Base-by-base conservation (phyloP, 2,888 invertebrate genomes). In the Mallateleia sp. region DNA sequence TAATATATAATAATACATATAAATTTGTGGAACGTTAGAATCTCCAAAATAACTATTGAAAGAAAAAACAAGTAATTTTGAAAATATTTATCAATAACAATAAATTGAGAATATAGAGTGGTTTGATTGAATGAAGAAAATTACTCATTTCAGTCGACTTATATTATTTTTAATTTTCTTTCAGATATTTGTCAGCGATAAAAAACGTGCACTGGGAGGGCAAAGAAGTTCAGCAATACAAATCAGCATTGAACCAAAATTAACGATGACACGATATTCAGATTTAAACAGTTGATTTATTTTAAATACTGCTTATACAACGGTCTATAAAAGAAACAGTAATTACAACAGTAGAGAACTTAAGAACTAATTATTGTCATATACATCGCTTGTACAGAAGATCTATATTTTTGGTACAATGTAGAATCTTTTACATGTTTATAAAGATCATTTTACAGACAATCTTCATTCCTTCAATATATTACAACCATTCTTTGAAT, bases 161-260 rank as follows among this genome's bases (percentile, higher is more conserved):
- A n/a, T n/a, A n/a, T 38, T 38, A 14, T 38, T 58, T 38, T 67
- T 24, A 28, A 58, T 54, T 62, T 45, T 15, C 28, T 95, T 95
- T 86, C 91, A 96, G 96, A 90, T 95, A 94, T 90, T 95, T 96
- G 38, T 92, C 95, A 71, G 95, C 96, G 88, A 90, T 96, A 24
- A 95, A 95, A 80, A 92, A 93, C 32, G 93, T 92, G 22, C 95
- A 97, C 91, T 97, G 97, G 97, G 97, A 97, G 95, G 97, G 96
- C 66, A 94, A 96, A 83, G 97, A 97, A 94, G 94, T 97, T 78
- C 92, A 95, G 50, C 93, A 92, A 42, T 97, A 97, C 90, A 94
- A 95, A 94, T 90, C 93, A 81, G 90, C 90, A 20, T 88, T 90
- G 77, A 91, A 91, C 54, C 78, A 88, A 85, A 88, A 90, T 11